A percentile compares a stretch with the other conserved stretches of the same genome.
Evolutionary conservation across 2,888 invertebrate genomes (phyloP).

Genomic region (Lapara coniferarum): DNA sequence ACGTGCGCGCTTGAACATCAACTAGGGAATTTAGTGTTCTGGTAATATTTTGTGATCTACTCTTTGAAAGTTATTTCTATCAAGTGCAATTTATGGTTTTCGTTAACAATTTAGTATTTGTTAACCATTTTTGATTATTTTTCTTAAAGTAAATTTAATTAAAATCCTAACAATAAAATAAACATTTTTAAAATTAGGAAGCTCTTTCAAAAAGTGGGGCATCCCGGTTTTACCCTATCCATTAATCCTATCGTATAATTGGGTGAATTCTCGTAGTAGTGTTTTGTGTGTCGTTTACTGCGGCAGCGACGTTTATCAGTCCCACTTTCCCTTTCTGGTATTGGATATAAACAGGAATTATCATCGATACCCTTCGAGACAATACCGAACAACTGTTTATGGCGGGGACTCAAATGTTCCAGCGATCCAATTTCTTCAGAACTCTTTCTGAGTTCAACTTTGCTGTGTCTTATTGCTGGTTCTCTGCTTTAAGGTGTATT

Average conservation of each 20-base stretch:
- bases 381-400: slow-evolving; percentile 63
- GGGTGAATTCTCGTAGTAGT: slow-evolving; percentile 44
- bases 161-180: too few relatives aligned
- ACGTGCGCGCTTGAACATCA: too few relatives aligned
- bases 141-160: too few relatives aligned
- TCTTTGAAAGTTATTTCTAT: too few relatives aligned
- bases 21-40: too few relatives aligned
- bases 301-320: slow-evolving; percentile 50
- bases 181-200: too few relatives aligned
- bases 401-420: slow-evolving; percentile 50
- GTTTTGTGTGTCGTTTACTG: slow-evolving; percentile 45
- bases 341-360: slow-evolving; percentile 67
- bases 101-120: too few relatives aligned
- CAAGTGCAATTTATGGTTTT: too few relatives aligned
- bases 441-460: slow-evolving; percentile 29
- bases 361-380: slow-evolving; percentile 66
- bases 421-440: slow-evolving; percentile 63
- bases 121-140: too few relatives aligned
- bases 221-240: too few relatives aligned
- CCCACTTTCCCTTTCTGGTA: slow-evolving; percentile 53
- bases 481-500: neutral
- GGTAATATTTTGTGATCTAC: too few relatives aligned
- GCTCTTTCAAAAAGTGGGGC: too few relatives aligned
- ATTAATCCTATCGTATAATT: neutral
- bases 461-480: neutral